Evolutionary conservation across 2,113 vertebrate species (phyloP), one percentile per base, ranked within the genome.

Genomic region (Carassius carassius): DNA sequence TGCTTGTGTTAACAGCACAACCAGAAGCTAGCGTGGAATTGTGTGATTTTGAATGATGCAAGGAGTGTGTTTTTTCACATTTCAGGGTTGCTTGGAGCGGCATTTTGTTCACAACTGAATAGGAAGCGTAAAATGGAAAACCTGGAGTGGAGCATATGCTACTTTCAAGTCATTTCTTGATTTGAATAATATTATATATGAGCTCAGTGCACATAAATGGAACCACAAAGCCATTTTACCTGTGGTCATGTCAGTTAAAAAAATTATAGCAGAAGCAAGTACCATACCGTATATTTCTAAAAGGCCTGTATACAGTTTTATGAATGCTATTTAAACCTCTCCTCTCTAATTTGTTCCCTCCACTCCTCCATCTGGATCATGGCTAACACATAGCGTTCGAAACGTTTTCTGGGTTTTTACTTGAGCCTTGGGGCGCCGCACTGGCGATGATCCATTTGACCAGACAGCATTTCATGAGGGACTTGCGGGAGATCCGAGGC

Each of bases 391-490:
- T n/a, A 54, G 73, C 13, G 47, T 67, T 69, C 44, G 29, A 29
- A 67, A 35, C 5, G 54, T 35, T 76, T 21, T 81, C 60, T 41
- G 32, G 12, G 41, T 73, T n/a, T 37, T 73, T 72, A 96, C 97
- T 96, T 96, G 95, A 93, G 16, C 95, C 95, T 89, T 96, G 95
- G 0, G 96, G 93, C 0, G 93, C 92, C 0, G 95, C 89, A 2
- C 95, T 96, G 82, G 95, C 95, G 49, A 97, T 94, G 87, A 98
- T 96, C 96, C 96, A 96, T 90, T 96, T 97, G 84, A 97, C 95
- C 49, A 97, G 92, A 76, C 96, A 98, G 78, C 96, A 97, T 47
- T 94, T 95, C 96, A 96, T 96, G 87, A 98, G 92, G 0, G 95
- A 95, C 91, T 95, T 95, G 72, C 95, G 94, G 1, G 94, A 90